A percentile compares a stretch with the other conserved stretches of the same genome.
phyloP scores from a whole-genome alignment of 1,140 invertebrate genomes.

The Drosophila novamexicana region DNA sequence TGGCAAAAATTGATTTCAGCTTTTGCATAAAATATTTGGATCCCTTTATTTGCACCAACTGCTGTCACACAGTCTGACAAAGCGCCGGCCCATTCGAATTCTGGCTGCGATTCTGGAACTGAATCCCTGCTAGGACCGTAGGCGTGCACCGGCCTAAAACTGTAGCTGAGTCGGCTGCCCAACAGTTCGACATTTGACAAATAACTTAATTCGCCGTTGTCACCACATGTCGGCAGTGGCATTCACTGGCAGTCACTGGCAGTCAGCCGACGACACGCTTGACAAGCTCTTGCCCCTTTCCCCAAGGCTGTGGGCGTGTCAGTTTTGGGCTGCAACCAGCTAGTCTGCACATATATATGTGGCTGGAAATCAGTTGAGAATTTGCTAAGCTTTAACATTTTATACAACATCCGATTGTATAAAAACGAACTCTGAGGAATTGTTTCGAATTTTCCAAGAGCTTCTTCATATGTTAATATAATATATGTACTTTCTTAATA shows the following conservation, averaged over 20 bases:
- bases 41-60: conserved; percentile 72
- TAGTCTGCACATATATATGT: neutral
- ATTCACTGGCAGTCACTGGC: conserved; percentile 1
- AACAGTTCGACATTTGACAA: conserved; percentile 74
- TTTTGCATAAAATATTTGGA: conserved; percentile 78
- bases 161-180: conserved; percentile 29
- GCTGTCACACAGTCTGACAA: conserved; percentile 55
- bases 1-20: conserved; percentile 79
- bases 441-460: too few relatives aligned
- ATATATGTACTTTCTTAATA: too few relatives aligned
- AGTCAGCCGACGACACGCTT: conserved; percentile 1
- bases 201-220: conserved; percentile 79
- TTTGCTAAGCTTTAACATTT: neutral
- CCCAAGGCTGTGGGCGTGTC: neutral
- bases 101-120: conserved; percentile 5
- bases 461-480: too few relatives aligned
- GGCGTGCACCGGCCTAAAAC: neutral
- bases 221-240: conserved; percentile 61
- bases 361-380: neutral
- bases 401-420: neutral
- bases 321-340: neutral
- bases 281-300: neutral
- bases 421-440: too few relatives aligned
- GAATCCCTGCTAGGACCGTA: conserved; percentile 2
- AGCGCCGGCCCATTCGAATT: conserved; percentile 29